Base-by-base conservation (phyloP, 2,888 invertebrate species). In the Lasioglossum pauxillum region DNA sequence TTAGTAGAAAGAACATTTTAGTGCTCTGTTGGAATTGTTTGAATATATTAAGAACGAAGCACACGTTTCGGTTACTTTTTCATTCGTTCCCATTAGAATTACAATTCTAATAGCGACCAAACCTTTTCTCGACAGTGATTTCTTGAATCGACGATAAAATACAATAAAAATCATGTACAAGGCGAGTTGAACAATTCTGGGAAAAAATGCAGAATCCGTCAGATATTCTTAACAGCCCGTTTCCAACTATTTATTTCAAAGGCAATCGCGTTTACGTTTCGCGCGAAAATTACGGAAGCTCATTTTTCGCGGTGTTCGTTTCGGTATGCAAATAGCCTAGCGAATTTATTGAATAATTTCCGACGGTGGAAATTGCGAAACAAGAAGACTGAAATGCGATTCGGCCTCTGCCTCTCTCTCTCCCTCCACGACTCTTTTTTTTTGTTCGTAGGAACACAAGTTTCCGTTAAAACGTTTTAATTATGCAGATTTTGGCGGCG, bases 401-500 rank as follows among this genome's bases (percentile, higher is more conserved):
- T 60, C 60, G 60, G 4, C 7, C 60, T 16, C 60, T 60, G 8
- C 10, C n/a, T 31, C 31, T 31, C n/a, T 14, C 60, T 27, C 27
- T 60, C 60, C 5, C 5, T 1, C 14, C 7, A 12, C 4, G n/a
- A 4, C 3, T n/a, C 3, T n/a, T n/a, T n/a, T 60, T n/a, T 60
- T n/a, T n/a, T 60, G 60, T 60, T 27, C 60, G 16, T 12, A 5
- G 60, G 14, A 60, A 60, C 60, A 60, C 60, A 60, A 60, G 60
- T 60, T 60, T 60, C 27, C 60, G 60, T 27, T 60, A 60, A 60
- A 60, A 60, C 60, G 60, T 14, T 60, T 60, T 60, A 60, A 60
- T 60, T 60, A 60, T 60, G 27, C 27, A 60, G 60, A 60, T 60
- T 60, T 60, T 5, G 60, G 16, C 27, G 60, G 60, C 60, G 60